Conservation (phyloP, 1,140 invertebrate species). For the Charaxes varanes region DNA sequence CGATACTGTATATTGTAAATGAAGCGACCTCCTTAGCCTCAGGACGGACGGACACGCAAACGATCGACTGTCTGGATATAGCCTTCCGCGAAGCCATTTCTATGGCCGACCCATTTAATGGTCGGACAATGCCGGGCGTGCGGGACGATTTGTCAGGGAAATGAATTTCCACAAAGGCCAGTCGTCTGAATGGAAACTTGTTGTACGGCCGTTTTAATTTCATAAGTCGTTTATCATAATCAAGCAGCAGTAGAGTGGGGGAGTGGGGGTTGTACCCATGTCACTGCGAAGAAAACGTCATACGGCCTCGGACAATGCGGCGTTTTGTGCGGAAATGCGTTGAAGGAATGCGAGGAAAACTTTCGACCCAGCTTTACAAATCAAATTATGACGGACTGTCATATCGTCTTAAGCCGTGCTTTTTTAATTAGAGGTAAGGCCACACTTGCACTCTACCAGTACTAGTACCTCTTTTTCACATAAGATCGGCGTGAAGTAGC, state of each 20-base stretch:
- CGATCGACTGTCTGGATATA: conserved; percentile 58
- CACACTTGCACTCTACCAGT: too few relatives aligned
- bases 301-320: conserved; percentile 56
- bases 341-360: conserved; percentile 25
- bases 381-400: too few relatives aligned
- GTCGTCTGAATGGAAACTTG: conserved; percentile 70
- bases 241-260: conserved; percentile 38
- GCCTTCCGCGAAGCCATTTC: conserved; percentile 56
- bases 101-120: conserved; percentile 59
- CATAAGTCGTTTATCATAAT: conserved; percentile 74
- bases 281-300: conserved; percentile 64
- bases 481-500: too few relatives aligned
- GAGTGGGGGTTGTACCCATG: conserved; percentile 48
- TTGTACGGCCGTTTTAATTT: conserved; percentile 71
- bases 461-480: too few relatives aligned
- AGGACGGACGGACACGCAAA: conserved; percentile 42
- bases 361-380: too few relatives aligned
- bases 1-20: conserved; percentile 24
- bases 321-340: conserved; percentile 36
- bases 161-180: conserved; percentile 69
- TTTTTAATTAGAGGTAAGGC: too few relatives aligned
- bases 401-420: conserved; percentile 7
- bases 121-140: conserved; percentile 56
- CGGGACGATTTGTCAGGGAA: conserved; percentile 67
- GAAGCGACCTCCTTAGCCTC: conserved; percentile 21